These are phyloP conservation scores for Dicerorhinus sumatrensis DNA, from an alignment of 2,113 vertebrate species.

Conservation along the genomic window DNA sequence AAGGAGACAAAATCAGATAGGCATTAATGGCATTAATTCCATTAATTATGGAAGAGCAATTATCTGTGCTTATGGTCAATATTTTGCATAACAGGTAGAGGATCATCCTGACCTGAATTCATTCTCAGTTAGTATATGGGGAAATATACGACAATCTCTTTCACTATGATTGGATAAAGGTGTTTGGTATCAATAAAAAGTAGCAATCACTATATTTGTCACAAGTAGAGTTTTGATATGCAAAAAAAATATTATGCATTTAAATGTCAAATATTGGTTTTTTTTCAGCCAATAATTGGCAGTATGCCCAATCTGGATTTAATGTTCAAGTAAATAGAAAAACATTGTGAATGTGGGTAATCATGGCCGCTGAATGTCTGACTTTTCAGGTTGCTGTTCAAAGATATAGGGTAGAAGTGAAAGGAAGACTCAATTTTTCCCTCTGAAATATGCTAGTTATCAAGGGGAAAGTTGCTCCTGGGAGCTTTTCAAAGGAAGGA, in stretches of 20 bases:
- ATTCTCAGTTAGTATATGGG: not conserved
- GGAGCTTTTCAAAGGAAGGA: slow-evolving; percentile 59
- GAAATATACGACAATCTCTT: not conserved
- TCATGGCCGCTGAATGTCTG: not conserved
- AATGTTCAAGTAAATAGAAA: not conserved
- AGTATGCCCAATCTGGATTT: not conserved
- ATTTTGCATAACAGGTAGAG: not conserved
- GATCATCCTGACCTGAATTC: not conserved
- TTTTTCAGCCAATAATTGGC: not conserved
- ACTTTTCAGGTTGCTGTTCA: not conserved
- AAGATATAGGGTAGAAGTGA: not conserved
- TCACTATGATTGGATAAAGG: not conserved
- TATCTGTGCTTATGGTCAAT: not conserved
- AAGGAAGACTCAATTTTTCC: not conserved
- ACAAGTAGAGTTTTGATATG: not conserved
- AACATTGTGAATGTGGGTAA: not conserved
- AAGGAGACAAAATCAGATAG: not conserved
- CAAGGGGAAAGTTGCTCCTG: not conserved
- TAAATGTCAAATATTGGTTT: not conserved
- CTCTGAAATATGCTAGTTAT: not conserved
- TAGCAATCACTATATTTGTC: not conserved
- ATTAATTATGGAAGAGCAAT: not conserved
- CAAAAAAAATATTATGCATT: not conserved
- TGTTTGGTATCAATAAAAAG: not conserved
- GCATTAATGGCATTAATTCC: not conserved